Base-by-base conservation (phyloP, 2,888 invertebrate species). In the Miltochrista miniata region DNA sequence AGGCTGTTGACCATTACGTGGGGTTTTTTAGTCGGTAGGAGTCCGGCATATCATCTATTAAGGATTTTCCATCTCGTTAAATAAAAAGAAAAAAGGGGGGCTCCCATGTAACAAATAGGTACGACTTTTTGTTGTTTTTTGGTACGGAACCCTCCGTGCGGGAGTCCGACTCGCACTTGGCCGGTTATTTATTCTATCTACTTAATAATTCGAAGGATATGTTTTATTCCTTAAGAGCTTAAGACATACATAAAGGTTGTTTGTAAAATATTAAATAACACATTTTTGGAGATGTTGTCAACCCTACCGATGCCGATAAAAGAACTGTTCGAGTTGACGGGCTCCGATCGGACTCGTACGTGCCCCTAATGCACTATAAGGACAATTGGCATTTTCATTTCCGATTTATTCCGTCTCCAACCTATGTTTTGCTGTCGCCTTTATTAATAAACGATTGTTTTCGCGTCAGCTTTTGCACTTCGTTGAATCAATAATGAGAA, bases 401-500 rank as follows among this genome's bases (percentile, higher is more conserved):
- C 75, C 71, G 75, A 77, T 79, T 77, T 70, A 77, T 76, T 70
- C 72, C 55, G 48, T 59, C 34, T 56, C 51, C 58, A 59, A 72
- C 65, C 67, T 60, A 73, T 81, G 76, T 87, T 85, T 80, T 79
- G 76, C 71, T 64, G 56, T 56, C 54, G 65, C 64, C 61, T 76
- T 78, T 81, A 84, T 85, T 85, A 87, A 85, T 81, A 83, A 81
- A 74, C 77, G 72, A 86, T 87, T 84, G 86, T 86, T 78, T 83
- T 83, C 84, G 86, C 79, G 86, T 86, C 88, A 86, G 77, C 79
- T 86, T 86, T 88, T 87, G 87, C 90, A 89, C 90, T 87, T 85
- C 80, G 70, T 72, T 84, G 87, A 84, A 83, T 88, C 76, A 61
- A 73, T 82, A 85, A 83, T 82, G 80, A 79, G 79, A 72, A 75